Base-by-base conservation (phyloP, 2,888 invertebrate species). In the Cataglyphis altisquamis region DNA sequence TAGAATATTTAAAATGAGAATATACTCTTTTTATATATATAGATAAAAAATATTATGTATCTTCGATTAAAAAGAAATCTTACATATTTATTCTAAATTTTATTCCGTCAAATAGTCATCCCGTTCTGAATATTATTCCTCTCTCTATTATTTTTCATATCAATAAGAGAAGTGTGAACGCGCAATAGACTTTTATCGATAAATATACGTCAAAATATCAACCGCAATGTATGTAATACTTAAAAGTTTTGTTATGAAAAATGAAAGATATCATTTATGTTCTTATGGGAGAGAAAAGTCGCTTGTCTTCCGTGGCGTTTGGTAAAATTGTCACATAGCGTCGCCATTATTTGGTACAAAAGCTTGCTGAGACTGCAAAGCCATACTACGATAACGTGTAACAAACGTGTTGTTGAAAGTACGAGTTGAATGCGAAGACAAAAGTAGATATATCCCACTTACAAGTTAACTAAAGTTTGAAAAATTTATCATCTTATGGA, bases 401-500 rank as follows among this genome's bases (percentile, higher is more conserved):
- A 67, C 15, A 18, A 63, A 74, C 32, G 45, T 45, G 12, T 74
- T 63, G 48, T 36, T 63, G 48, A 32, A n/a, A 3, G 21, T 63
- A 8, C 52, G 41, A 62, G 15, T 62, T 15, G 1, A 63, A 18
- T 32, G 39, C 6, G 8, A 67, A 67, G 39, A 36, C 12, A 66
- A 25, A 77, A 18, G 12, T 18, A 48, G 52, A 52, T 39, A 55
- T 3, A 66, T 39, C 0, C 15, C 9, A 5, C 18, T 75, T 66
- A 39, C 12, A 52, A 75, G 18, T 64, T 25, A 64, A 75, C 18
- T 3, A 39, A 25, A 52, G 25, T 39, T 52, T n/a, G 25, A 75
- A 75, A 66, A 67, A 67, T 41, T 39, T 67, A 29, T 52, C 9
- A 25, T 41, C 1, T 77, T 55, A 55, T 6, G 2, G 9, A 77